Evolutionary conservation across 30 jellyfish, hydroid and myxozoan genomes (phyloP), one percentile per base, ranked within the genome.

Genomic region (Hydractinia symbiolongicarpus): DNA sequence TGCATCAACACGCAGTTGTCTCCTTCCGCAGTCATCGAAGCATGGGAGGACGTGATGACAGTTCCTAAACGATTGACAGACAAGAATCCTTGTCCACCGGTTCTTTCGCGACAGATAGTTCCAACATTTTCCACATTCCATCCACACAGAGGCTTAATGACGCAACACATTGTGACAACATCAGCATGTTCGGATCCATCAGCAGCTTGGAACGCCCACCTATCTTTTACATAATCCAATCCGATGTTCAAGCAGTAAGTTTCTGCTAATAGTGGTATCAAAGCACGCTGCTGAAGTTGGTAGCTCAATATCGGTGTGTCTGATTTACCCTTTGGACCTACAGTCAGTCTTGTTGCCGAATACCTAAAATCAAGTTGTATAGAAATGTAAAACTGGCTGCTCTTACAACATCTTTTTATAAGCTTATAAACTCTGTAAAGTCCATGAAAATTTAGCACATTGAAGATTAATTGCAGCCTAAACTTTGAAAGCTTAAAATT

Each of bases 71-170:
- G 85, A 78, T 89, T 89, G 77, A 90, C 91, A 15, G 97, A 89
- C 17, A 89, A 84, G 74, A 76, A 89, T 4, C 97, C 97, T 77
- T 89, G 97, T 9, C 97, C 97, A 54, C 97, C 97, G 44, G 92
- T 78, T 69, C 97, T 78, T 66, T 89, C 97, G 54, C 97, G 81
- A 5, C 90, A 53, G 21, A 69, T 68, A 6, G 97, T 79, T 9
- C 90, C 97, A 55, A 89, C 97, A 14, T 89, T 90, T 70, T 89
- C 97, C 66, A 90, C 91, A 66, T 89, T 90, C 97, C 97, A 89
- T 9, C 95, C 91, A 8, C 95, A 90, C 88, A 89, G 83, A 9
- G 97, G 95, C 67, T 89, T 89, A 50, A 89, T 89, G 50, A 88
- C 97, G 73, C 97, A 89, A 79, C 97, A 89, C 97, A 89, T 89